Conservation (phyloP, 2,888 invertebrate species). For the Sminthurides aquaticus region DNA sequence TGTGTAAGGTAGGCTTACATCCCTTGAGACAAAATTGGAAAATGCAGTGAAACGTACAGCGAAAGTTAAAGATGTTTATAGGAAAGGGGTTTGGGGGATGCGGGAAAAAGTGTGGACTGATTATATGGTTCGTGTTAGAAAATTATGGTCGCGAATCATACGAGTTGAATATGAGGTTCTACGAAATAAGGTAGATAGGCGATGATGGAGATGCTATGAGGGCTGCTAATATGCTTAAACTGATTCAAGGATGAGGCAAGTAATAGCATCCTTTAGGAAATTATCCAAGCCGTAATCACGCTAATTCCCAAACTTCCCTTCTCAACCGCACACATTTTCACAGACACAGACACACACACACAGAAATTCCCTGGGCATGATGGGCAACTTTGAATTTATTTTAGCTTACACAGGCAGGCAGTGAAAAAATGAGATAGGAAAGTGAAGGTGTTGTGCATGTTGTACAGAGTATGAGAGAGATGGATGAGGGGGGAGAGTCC, state of each 20-base stretch:
- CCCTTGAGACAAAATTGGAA: not conserved
- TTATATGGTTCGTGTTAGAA: not conserved
- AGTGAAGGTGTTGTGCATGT: no score
- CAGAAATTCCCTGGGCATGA: no score
- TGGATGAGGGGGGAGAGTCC: no score
- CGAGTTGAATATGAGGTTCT: not conserved
- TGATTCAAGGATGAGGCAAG: not conserved
- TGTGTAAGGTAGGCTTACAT: no score
- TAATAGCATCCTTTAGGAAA: not conserved
- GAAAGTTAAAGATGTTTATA: not conserved
- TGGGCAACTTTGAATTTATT: no score
- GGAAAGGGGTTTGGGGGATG: not conserved
- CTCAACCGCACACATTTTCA: slow-evolving; percentile 17
- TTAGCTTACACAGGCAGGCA: no score
- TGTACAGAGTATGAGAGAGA: no score
- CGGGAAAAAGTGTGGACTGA: not conserved
- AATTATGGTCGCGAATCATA: not conserved
- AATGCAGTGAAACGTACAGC: not conserved
- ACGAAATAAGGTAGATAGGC: no score
- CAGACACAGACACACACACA: no score
- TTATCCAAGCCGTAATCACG: slow-evolving; percentile 6
- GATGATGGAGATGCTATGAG: no score
- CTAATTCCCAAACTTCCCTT: slow-evolving; percentile 21
- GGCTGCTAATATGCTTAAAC: no score
- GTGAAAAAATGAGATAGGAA: no score